Evolutionary conservation across 2,888 invertebrate genomes (phyloP).

Genomic region (Panorpa germanica): DNA sequence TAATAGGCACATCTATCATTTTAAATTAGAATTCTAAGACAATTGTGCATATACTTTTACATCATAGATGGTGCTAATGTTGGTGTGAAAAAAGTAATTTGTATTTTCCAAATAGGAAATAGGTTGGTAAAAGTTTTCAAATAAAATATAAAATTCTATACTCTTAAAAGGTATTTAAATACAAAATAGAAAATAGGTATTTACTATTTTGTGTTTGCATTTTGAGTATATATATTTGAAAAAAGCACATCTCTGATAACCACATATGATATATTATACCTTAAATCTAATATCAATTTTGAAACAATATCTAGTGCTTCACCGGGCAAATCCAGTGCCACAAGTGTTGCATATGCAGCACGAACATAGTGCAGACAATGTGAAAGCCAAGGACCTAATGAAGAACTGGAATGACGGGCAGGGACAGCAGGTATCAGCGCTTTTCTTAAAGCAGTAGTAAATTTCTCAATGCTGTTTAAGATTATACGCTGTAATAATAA

Average conservation of each 20-base stretch:
- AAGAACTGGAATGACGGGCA: slow-evolving; percentile 29
- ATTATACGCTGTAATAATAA: slow-evolving; percentile 46
- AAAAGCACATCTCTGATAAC: slow-evolving; percentile 9
- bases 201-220: too few relatives aligned
- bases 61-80: too few relatives aligned
- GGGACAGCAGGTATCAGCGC: slow-evolving; percentile 42
- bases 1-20: too few relatives aligned
- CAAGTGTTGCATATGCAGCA: slow-evolving; percentile 60
- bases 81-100: too few relatives aligned
- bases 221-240: slow-evolving; percentile 12
- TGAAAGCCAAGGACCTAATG: slow-evolving; percentile 50
- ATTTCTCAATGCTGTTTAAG: slow-evolving; percentile 52
- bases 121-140: too few relatives aligned
- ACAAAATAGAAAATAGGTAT: too few relatives aligned
- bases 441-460: slow-evolving; percentile 50
- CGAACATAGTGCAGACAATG: slow-evolving; percentile 65
- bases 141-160: too few relatives aligned
- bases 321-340: slow-evolving; percentile 70
- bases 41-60: too few relatives aligned
- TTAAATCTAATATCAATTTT: slow-evolving; percentile 68
- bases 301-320: slow-evolving; percentile 76
- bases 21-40: too few relatives aligned
- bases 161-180: too few relatives aligned
- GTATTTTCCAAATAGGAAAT: too few relatives aligned
- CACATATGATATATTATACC: too few relatives aligned